Evolutionary conservation across 2,888 invertebrate species (phyloP).

Genomic region (Brachypterus glaber): DNA sequence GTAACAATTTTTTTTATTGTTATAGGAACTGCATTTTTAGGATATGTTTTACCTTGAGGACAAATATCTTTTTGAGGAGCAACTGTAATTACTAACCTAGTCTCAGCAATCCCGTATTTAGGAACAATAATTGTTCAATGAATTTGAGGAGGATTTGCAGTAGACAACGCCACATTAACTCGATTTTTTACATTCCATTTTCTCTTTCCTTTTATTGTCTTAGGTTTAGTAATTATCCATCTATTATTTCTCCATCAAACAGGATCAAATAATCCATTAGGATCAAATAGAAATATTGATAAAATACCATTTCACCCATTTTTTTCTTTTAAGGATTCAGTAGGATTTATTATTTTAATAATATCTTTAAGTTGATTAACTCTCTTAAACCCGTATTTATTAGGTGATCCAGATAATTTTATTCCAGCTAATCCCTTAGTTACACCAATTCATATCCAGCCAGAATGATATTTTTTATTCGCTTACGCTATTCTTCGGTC

Average conservation of each 20-base stretch:
- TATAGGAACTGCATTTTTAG: constrained; percentile 67
- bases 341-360: constrained; percentile 51
- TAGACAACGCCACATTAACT: constrained; percentile 64
- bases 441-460: constrained; percentile 68
- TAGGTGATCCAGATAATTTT: constrained; percentile 68
- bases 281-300: constrained; percentile 53
- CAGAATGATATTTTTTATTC: constrained; percentile 78
- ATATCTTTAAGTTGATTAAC: too few species aligned
- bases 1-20: constrained; percentile 55
- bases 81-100: constrained; percentile 55
- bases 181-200: constrained; percentile 71
- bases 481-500: constrained; percentile 73
- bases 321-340: constrained; percentile 51
- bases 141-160: constrained; percentile 68
- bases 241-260: constrained; percentile 57
- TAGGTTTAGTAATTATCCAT: constrained; percentile 53
- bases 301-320: constrained; percentile 63
- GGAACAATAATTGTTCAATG: constrained; percentile 55
- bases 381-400: constrained; percentile 48
- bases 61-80: constrained; percentile 78
- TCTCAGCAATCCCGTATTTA: constrained; percentile 63
- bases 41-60: constrained; percentile 68
- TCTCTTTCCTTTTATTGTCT: constrained; percentile 58
- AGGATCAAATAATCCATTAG: constrained; percentile 59
- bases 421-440: constrained; percentile 58